Conservation (phyloP, 1,140 invertebrate species). For the Onthophagus taurus region DNA sequence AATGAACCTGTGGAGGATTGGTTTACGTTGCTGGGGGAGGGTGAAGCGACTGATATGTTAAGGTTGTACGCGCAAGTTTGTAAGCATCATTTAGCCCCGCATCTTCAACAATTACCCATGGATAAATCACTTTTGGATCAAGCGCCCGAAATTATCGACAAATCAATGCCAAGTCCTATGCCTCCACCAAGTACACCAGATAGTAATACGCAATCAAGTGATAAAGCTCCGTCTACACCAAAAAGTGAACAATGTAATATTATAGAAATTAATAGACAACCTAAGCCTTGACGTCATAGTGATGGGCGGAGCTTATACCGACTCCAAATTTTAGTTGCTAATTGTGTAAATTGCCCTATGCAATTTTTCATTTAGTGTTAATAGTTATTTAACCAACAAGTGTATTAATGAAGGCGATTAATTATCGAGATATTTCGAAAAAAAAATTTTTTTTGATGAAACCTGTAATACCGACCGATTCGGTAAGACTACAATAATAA, state of each 20-base stretch:
- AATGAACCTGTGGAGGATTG: slow-evolving; percentile 80
- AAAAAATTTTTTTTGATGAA: too few species aligned
- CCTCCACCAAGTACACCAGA: slow-evolving; percentile 49
- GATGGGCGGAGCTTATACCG: too few species aligned
- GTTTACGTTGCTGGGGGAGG: slow-evolving; percentile 77
- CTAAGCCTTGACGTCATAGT: too few species aligned
- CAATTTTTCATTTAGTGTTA: too few species aligned
- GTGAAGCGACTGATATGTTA: slow-evolving; percentile 67
- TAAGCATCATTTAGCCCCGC: slow-evolving; percentile 69
- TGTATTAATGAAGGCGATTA: too few species aligned
- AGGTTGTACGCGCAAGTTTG: slow-evolving; percentile 80
- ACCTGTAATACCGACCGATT: too few species aligned
- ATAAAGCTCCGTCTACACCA: slow-evolving; percentile 42
- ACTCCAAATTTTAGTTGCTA: too few species aligned
- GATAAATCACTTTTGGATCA: slow-evolving; percentile 73
- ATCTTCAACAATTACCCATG: slow-evolving; percentile 67
- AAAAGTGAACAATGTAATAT: slow-evolving; percentile 40
- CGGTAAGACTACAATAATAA: too few species aligned
- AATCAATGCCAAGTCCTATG: slow-evolving; percentile 51
- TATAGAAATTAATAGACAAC: too few species aligned
- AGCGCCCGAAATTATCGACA: slow-evolving; percentile 34
- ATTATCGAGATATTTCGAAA: too few species aligned
- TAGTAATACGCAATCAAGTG: slow-evolving; percentile 22
- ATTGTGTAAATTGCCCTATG: too few species aligned
- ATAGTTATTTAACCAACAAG: too few species aligned